Base-by-base conservation (phyloP, 2,888 invertebrate species). In the Dynastes grantii region DNA sequence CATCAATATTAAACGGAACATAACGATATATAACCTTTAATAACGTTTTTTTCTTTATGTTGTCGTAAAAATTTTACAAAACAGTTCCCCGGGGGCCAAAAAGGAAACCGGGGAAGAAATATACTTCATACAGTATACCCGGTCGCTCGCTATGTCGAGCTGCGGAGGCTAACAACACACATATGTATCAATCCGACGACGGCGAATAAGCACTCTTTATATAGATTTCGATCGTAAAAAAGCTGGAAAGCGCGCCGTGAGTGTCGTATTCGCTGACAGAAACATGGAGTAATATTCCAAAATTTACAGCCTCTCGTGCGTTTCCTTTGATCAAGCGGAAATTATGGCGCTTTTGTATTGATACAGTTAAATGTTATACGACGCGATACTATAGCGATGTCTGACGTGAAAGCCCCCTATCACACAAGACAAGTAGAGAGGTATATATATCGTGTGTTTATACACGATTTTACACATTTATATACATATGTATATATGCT, bases 261-360 rank as follows among this genome's bases (percentile, higher is more conserved):
- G 45, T 45, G 73, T 71, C 53, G 61, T 63, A 75, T 63, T 61
- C 29, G 73, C 73, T 75, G 73, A 75, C 73, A 75, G 73, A 75
- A 75, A 75, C 73, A 75, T 49, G 11, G 27, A 61, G 61, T 45
- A 75, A 75, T 75, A 75, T 75, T 61, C 73, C 13, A n/a, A 75
- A 75, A 75, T 75, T 75, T 75, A 75, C 73, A 75, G 40, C 73
- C 63, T 75, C 73, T 75, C 55, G 29, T 61, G 73, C 61, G 13
- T 61, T 75, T 29, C 61, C 61, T 73, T 75, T 75, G 73, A 75
- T 75, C 73, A 63, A 45, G 61, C 73, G 29, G 61, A 75, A 75
- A 61, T 75, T 75, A 75, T 75, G 73, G 45, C 40, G 55, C 49
- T 51, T 75, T 61, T 63, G 73, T 75, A 75, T 75, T 61, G 73